Conservation (phyloP, 2,888 invertebrate species). For the Phaedon cochleariae region DNA sequence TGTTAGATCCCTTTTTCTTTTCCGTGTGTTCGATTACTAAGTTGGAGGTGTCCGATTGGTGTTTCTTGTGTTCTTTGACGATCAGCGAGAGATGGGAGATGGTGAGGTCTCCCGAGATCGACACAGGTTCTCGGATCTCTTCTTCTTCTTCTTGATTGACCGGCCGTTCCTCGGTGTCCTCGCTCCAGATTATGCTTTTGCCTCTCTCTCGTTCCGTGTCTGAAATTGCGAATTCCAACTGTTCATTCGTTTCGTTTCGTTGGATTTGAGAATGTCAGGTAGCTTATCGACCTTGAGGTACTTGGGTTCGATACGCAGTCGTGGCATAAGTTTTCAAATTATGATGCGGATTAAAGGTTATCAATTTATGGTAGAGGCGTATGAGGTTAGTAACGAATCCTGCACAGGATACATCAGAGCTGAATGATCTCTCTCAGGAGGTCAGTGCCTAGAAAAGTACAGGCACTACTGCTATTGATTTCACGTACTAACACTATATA, state of each 20-base stretch:
- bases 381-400: no score
- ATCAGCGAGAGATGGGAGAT: background rate
- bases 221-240: background rate
- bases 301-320: no score
- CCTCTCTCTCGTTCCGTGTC: background rate
- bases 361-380: no score
- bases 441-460: no score
- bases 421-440: no score
- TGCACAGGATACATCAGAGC: no score
- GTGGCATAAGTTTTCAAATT: no score
- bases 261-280: background rate
- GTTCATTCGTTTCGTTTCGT: background rate
- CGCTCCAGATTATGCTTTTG: background rate
- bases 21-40: background rate
- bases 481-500: no score
- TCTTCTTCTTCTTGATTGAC: background rate
- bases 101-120: background rate
- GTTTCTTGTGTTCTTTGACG: background rate
- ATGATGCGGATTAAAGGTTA: no score
- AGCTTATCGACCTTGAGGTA: no score
- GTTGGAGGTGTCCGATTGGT: background rate
- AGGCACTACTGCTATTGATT: no score
- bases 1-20: background rate
- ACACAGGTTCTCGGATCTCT: background rate
- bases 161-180: background rate